Conservation (phyloP, 2,113 vertebrate genomes). For the Mormoops blainvillei region DNA sequence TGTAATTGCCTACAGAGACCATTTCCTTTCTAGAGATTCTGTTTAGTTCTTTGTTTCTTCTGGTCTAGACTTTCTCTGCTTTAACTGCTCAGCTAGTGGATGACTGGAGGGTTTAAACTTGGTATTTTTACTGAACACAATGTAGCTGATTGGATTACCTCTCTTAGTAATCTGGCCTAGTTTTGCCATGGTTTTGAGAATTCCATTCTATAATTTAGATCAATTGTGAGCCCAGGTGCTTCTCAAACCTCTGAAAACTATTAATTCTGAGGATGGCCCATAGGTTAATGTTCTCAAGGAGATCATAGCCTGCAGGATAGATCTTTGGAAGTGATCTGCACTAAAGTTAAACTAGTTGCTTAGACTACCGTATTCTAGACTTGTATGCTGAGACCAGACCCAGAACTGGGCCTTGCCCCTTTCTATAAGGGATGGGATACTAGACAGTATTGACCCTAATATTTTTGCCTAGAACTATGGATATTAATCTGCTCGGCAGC, state of each 20-base stretch:
- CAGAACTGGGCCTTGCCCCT: background rate
- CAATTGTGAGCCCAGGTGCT: background rate
- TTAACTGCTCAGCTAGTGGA: conserved; percentile 17
- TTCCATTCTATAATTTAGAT: background rate
- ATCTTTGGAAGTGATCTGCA: background rate
- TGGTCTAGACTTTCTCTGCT: conserved; percentile 12
- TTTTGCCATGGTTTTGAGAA: conserved; percentile 6
- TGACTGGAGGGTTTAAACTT: background rate
- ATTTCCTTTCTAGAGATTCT: background rate
- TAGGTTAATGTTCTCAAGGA: background rate
- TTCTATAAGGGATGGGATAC: background rate
- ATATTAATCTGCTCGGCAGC: background rate
- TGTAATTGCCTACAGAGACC: background rate
- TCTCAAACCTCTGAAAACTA: background rate
- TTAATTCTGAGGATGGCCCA: background rate
- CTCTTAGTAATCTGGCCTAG: background rate
- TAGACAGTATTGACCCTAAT: background rate
- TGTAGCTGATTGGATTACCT: background rate
- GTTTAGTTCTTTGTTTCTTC: background rate
- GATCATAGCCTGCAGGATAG: background rate
- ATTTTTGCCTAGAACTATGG: background rate
- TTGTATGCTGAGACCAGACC: background rate
- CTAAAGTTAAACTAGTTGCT: background rate
- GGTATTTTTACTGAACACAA: background rate
- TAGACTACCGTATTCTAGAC: background rate